Conservation (phyloP, 2,113 vertebrate genomes). For the Brevimyrus niger region DNA sequence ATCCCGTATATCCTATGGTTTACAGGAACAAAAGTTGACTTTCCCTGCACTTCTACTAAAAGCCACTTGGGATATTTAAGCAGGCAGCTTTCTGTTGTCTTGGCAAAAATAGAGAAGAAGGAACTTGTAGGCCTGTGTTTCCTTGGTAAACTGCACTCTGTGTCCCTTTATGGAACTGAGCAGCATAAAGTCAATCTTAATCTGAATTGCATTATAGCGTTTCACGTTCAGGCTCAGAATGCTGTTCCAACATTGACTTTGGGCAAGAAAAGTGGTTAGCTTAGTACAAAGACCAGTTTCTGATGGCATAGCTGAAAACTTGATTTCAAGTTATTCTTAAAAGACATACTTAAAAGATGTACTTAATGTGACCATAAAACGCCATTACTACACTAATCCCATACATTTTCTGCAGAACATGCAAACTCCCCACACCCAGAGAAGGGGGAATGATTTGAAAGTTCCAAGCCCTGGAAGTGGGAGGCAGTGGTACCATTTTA, state of each 20-base stretch:
- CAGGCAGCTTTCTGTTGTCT: background rate
- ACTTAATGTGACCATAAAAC: background rate
- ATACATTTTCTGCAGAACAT: background rate
- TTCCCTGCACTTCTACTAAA: background rate
- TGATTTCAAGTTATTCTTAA: background rate
- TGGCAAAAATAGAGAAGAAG: background rate
- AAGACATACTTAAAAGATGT: background rate
- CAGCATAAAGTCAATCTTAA: background rate
- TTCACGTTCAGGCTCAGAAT: background rate
- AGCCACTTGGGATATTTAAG: background rate
- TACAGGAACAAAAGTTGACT: background rate
- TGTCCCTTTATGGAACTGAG: background rate
- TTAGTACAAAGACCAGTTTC: background rate
- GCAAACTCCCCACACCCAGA: background rate
- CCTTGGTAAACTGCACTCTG: background rate
- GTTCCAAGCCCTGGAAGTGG: too few relatives aligned
- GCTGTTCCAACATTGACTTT: background rate
- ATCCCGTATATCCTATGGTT: background rate
- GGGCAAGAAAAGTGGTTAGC: background rate
- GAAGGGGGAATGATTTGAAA: too few relatives aligned
- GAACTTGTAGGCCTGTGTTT: background rate
- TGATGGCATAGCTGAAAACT: background rate
- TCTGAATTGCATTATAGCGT: background rate
- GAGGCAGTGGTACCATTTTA: too few relatives aligned
- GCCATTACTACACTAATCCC: background rate